Evolutionary conservation across 2,113 vertebrate species (phyloP).

Genomic region (Uropsilus gracilis): DNA sequence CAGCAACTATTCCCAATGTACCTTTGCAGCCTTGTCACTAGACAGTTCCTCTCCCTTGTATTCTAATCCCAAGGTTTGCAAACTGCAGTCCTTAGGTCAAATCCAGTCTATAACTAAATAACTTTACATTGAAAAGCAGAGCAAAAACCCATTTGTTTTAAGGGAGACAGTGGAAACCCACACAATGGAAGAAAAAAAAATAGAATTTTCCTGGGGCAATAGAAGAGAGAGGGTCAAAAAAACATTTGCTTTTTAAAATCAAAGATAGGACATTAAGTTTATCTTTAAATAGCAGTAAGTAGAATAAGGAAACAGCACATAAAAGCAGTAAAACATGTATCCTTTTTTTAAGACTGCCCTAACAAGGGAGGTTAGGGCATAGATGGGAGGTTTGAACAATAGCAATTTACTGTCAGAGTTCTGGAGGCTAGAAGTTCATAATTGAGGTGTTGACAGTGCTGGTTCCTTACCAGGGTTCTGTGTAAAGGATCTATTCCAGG

Average conservation of each 20-base stretch:
- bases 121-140: not conserved
- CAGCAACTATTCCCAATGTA: not conserved
- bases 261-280: not conserved
- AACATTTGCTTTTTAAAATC: not conserved
- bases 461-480: not conserved
- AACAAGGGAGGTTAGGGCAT: not conserved
- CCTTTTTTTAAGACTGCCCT: not conserved
- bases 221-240: not conserved
- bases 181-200: not conserved
- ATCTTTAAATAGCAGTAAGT: not conserved
- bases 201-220: not conserved
- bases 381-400: too few relatives aligned
- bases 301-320: not conserved
- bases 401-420: too few relatives aligned
- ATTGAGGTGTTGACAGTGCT: not conserved
- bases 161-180: not conserved
- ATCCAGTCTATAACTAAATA: not conserved
- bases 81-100: not conserved
- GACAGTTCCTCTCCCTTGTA: not conserved
- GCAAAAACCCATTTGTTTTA: not conserved
- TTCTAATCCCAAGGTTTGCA: not conserved
- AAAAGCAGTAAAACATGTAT: not conserved
- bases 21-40: not conserved
- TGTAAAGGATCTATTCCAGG: not conserved
- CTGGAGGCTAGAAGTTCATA: not conserved